Evolutionary conservation across 2,113 vertebrate genomes (phyloP).

Genomic region (Pangasianodon gigas): DNA sequence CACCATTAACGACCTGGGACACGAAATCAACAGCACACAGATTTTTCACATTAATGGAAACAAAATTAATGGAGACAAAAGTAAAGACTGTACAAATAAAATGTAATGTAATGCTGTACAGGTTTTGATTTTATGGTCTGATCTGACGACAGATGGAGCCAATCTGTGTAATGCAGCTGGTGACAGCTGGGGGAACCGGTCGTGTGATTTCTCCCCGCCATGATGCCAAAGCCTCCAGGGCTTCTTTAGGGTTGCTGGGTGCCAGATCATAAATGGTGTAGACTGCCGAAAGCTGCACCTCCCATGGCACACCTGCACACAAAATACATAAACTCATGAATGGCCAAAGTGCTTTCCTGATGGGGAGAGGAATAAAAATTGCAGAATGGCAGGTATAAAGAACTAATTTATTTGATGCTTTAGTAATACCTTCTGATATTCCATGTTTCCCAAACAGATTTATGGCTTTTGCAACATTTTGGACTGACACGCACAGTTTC

Average conservation of each 20-base stretch:
- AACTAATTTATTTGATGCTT: not conserved
- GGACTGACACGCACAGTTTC: slow-evolving; percentile 77
- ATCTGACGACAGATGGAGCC: slow-evolving; percentile 72
- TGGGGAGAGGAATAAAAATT: not conserved
- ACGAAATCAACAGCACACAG: not conserved
- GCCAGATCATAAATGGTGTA: slow-evolving; percentile 89
- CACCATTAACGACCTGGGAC: not conserved
- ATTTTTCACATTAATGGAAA: too few relatives aligned
- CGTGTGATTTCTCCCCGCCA: slow-evolving; percentile 76
- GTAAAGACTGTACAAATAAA: slow-evolving; percentile 5
- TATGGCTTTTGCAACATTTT: slow-evolving; percentile 83
- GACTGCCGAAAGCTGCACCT: slow-evolving; percentile 87
- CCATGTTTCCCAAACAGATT: slow-evolving; percentile 85
- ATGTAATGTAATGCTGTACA: not conserved
- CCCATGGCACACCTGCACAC: slow-evolving; percentile 84
- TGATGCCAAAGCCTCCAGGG: slow-evolving; percentile 74
- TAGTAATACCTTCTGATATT: slow-evolving; percentile 83
- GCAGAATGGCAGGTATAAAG: not conserved
- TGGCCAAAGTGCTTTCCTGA: not conserved
- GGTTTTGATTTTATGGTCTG: slow-evolving; percentile 59
- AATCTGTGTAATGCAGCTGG: slow-evolving; percentile 79
- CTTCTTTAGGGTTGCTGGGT: slow-evolving; percentile 82
- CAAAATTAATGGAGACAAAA: not conserved
- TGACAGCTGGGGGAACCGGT: slow-evolving; percentile 77
- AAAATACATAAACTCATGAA: slow-evolving; percentile 1